Percentiles rank a stretch among this genome's conserved stretches.
phyloP scores from a whole-genome alignment of 2,113 vertebrate species.

The Mastomys natalensis region DNA sequence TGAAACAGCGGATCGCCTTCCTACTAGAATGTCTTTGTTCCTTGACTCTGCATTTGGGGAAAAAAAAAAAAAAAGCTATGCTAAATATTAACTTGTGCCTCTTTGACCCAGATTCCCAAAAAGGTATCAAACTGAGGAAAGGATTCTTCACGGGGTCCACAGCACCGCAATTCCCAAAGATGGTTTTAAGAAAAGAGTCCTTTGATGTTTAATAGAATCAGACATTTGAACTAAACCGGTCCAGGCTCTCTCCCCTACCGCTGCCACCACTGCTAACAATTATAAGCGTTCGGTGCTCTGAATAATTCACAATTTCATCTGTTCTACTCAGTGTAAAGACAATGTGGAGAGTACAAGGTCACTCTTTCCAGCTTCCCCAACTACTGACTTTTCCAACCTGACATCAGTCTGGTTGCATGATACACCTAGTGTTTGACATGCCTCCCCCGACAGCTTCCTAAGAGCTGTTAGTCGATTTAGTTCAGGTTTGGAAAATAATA shows the following conservation, averaged over 20 bases:
- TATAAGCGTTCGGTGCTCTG: conserved; percentile 92
- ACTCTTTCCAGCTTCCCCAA: conserved; percentile 88
- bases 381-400: conserved; percentile 89
- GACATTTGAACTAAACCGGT: conserved; percentile 86
- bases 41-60: conserved; percentile 84
- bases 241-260: conserved; percentile 82
- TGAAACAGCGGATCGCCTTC: conserved; percentile 86
- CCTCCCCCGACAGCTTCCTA: conserved; percentile 84
- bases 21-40: conserved; percentile 83
- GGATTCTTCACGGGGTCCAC: conserved; percentile 63
- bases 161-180: conserved; percentile 81
- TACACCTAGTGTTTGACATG: conserved; percentile 87
- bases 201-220: conserved; percentile 85
- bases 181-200: conserved; percentile 77
- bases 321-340: conserved; percentile 85
- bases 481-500: conserved; percentile 84
- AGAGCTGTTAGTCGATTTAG: conserved; percentile 83
- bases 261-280: conserved; percentile 89
- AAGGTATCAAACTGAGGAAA: conserved; percentile 83
- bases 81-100: conserved; percentile 88
- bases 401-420: conserved; percentile 85
- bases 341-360: conserved; percentile 88
- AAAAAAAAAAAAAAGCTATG: conserved; percentile 66
- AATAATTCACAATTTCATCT: conserved; percentile 95
- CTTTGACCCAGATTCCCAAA: conserved; percentile 86